Percentiles rank a stretch among this genome's conserved stretches.
phyloP scores from a whole-genome alignment of 2,797 vertebrate genomes.

The Manis pentadactyla region DNA sequence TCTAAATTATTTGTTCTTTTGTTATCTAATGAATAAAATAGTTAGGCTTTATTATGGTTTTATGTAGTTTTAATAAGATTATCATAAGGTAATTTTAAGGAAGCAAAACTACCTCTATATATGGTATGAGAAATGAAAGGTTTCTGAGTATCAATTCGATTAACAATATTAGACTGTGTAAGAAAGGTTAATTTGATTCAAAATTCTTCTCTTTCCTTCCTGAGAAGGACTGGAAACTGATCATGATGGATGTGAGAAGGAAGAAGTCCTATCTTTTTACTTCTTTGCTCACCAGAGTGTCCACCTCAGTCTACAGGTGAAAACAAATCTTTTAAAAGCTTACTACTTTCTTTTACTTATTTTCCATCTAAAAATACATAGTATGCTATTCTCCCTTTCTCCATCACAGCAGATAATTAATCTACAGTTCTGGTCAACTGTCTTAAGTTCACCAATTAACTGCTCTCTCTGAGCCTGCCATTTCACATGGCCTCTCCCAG shows the following conservation, averaged over 20 bases:
- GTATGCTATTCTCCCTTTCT: neutral
- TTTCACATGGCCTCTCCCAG: constrained; percentile 16
- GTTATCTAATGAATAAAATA: neutral
- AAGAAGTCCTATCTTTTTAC: neutral
- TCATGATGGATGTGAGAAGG: neutral
- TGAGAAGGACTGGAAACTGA: constrained; percentile 23
- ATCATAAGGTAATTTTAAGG: neutral
- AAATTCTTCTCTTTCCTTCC: neutral
- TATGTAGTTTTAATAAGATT: neutral
- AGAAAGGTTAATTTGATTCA: neutral
- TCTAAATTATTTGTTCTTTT: neutral
- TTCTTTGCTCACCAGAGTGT: neutral
- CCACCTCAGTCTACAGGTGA: neutral
- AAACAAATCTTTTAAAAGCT: neutral
- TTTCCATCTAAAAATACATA: constrained; percentile 51
- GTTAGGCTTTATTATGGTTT: neutral
- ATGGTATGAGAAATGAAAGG: neutral
- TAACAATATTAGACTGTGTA: neutral
- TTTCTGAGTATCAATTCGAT: neutral
- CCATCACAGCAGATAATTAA: neutral
- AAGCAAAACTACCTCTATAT: neutral
- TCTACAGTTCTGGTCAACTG: neutral
- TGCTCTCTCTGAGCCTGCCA: neutral
- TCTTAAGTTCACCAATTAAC: neutral
- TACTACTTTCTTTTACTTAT: neutral